Evolutionary conservation across 2,888 invertebrate species (phyloP).

Genomic region (Heliothis peltigera): DNA sequence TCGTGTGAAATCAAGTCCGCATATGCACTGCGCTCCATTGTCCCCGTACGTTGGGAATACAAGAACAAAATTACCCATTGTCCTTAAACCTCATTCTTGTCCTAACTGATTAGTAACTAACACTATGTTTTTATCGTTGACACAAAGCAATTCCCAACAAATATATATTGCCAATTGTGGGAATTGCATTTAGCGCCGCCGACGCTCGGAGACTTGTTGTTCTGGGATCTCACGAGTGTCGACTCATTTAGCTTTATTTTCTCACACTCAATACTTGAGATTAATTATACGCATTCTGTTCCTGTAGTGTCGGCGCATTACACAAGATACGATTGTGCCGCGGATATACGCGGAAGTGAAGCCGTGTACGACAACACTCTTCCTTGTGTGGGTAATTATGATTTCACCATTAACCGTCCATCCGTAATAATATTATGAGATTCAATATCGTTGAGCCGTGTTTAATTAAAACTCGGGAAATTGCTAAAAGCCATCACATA

Average conservation of each 20-base stretch:
- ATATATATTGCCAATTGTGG: slow-evolving; percentile 76
- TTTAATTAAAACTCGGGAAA: slow-evolving; percentile 26
- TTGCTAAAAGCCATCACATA: slow-evolving; percentile 14
- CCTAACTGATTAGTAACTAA: slow-evolving; percentile 84
- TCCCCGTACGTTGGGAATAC: slow-evolving; percentile 72
- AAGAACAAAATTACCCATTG: slow-evolving; percentile 79
- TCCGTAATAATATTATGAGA: slow-evolving; percentile 40
- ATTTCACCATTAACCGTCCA: slow-evolving; percentile 29
- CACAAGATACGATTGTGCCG: slow-evolving; percentile 67
- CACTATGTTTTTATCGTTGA: slow-evolving; percentile 79
- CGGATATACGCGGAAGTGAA: slow-evolving; percentile 70
- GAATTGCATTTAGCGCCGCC: slow-evolving; percentile 75
- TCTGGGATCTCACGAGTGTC: slow-evolving; percentile 79
- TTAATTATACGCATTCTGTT: slow-evolving; percentile 80
- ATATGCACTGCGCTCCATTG: slow-evolving; percentile 70
- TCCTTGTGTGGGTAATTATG: slow-evolving; percentile 46
- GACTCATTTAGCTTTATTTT: slow-evolving; percentile 77
- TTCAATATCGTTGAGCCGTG: slow-evolving; percentile 28
- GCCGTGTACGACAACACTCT: slow-evolving; percentile 56
- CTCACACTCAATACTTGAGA: slow-evolving; percentile 80
- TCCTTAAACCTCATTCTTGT: slow-evolving; percentile 78
- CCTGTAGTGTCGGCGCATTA: slow-evolving; percentile 61
- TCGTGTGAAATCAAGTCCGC: slow-evolving; percentile 75
- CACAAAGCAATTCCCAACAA: slow-evolving; percentile 84
- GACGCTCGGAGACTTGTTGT: slow-evolving; percentile 73